Evolutionary conservation across 2,113 vertebrate genomes (phyloP).

Genomic region (Dipodomys merriami): DNA sequence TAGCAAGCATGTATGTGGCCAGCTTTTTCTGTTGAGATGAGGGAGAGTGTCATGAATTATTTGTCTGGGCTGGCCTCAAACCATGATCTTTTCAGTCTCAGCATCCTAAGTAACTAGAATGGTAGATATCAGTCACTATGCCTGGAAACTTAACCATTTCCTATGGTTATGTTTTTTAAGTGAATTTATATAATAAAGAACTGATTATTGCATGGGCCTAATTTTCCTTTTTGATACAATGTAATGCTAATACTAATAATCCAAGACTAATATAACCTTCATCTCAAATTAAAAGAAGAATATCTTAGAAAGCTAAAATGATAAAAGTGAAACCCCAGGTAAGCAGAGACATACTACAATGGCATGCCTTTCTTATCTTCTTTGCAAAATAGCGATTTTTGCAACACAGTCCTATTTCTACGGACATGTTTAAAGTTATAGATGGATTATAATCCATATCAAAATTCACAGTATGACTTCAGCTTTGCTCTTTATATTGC

Average conservation of each 20-base stretch:
- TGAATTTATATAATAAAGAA: constrained; percentile 50
- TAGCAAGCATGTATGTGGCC: too few relatives aligned
- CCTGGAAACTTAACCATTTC: not conserved
- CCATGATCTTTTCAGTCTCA: too few relatives aligned
- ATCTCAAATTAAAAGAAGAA: constrained; percentile 34
- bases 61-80: too few relatives aligned
- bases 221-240: not conserved
- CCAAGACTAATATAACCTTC: constrained; percentile 37
- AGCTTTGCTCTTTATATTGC: constrained; percentile 3
- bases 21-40: too few relatives aligned
- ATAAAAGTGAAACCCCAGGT: not conserved
- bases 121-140: too few relatives aligned
- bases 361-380: not conserved
- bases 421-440: not conserved
- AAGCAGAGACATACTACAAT: not conserved
- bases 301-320: not conserved
- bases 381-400: not conserved
- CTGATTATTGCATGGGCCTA: not conserved
- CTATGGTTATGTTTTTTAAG: not conserved
- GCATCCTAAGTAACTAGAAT: too few relatives aligned
- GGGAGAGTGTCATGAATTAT: too few relatives aligned
- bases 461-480: not conserved
- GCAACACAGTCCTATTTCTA: not conserved
- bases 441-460: not conserved
- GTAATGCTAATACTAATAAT: constrained; percentile 41